Evolutionary conservation across 2,797 vertebrate genomes (phyloP), one percentile per base, ranked within the genome.

Genomic region (Coreius guichenoti): DNA sequence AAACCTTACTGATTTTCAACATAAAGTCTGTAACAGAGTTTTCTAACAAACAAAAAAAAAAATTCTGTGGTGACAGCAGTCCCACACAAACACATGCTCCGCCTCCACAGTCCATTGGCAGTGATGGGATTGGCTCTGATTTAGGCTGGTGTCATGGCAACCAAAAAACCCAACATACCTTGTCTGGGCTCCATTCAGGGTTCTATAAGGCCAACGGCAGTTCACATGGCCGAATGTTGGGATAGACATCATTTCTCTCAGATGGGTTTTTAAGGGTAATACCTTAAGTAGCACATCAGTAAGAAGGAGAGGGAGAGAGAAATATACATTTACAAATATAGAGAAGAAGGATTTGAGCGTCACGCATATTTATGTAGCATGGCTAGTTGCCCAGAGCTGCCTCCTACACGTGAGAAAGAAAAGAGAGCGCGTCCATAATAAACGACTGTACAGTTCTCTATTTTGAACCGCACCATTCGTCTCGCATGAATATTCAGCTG

Each of bases 111-210:
- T 89, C 93, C 90, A 91, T 91, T 91, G 92, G 89, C 89, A 88
- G 89, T 91, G 89, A 88, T 26, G 89, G 93, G 92, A 93, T 95
- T 94, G 94, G 94, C 92, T 93, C 92, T 91, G 90, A 93, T 94
- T 95, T 94, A 90, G 93, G 92, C 93, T 94, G 94, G 92, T 91
- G 91, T 94, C 94, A 96, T 95, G 94, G 94, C 92, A 95, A 95
- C 95, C 90, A 85, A 72, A 91, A 91, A 92, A 95, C 94, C 91
- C 91, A 91, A 92, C 93, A 94, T 95, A 94, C 93, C 93, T 93
- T 92, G 92, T 90, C 94, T 95, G 94, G 93, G 94, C 88, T 87
- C 87, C 88, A 89, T 95, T 94, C 94, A 95, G 94, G 92, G 93
- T 93, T 92, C 91, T 91, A 92, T 91, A 91, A 90, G 92, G 94